These are phyloP conservation scores for Sminthurides aquaticus DNA, from an alignment of 2,888 invertebrate genomes.

Conservation along the genomic window DNA sequence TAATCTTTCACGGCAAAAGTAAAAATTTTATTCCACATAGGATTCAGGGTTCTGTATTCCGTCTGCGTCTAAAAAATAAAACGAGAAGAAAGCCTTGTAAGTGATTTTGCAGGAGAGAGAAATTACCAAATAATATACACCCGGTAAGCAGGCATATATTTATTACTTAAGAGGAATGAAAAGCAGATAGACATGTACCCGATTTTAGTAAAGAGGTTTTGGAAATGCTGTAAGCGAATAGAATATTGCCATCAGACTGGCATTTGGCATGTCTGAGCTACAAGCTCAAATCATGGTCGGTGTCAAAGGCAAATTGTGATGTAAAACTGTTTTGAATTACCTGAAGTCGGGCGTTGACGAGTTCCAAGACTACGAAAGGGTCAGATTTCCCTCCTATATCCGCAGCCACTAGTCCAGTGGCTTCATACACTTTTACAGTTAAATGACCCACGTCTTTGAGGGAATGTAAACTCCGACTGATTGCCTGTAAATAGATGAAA, in stretches of 20 bases:
- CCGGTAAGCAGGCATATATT: no score
- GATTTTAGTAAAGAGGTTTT: no score
- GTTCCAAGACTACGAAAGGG: slow-evolving; percentile 93
- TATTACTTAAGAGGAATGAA: no score
- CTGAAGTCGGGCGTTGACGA: slow-evolving; percentile 80
- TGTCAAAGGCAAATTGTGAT: no score
- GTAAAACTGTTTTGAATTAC: no score
- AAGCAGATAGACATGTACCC: no score
- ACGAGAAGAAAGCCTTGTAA: neutral
- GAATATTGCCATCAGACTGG: no score
- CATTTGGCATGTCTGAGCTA: no score
- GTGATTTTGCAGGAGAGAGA: no score
- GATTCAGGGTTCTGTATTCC: slow-evolving; percentile 92
- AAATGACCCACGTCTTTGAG: slow-evolving; percentile 85
- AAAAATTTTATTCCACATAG: slow-evolving; percentile 98
- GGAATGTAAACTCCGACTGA: slow-evolving; percentile 63
- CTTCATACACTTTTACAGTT: slow-evolving; percentile 77
- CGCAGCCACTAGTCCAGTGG: slow-evolving; percentile 79
- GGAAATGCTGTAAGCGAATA: no score
- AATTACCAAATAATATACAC: no score
- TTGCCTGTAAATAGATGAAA: slow-evolving; percentile 51
- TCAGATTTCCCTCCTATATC: slow-evolving; percentile 97
- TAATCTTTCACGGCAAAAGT: slow-evolving; percentile 97
- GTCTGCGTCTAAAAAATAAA: slow-evolving; percentile 78
- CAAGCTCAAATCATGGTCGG: no score